Conservation (phyloP, 64 coral and sea anemone species). For the Anthopleura sola region DNA sequence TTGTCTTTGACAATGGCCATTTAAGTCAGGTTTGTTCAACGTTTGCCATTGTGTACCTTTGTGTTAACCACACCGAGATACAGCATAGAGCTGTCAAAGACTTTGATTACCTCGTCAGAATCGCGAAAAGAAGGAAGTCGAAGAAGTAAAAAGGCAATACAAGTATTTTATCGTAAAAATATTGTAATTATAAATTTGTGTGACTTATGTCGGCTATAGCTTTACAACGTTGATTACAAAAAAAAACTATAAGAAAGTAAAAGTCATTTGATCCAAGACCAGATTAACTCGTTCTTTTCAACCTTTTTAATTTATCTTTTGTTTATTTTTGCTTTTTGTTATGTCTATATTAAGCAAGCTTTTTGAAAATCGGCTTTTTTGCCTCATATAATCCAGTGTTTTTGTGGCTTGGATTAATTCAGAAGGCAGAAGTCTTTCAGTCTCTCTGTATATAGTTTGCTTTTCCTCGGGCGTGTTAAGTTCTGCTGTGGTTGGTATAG, state of each 20-base stretch:
- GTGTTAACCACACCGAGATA: neutral
- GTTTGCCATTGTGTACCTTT: neutral
- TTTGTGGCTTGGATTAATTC: neutral
- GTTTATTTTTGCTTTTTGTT: slow-evolving; percentile 13
- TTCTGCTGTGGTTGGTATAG: neutral
- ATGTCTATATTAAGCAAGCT: slow-evolving; percentile 15
- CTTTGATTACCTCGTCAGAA: neutral
- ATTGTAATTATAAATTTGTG: neutral
- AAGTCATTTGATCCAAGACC: neutral
- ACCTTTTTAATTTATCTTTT: slow-evolving; percentile 9
- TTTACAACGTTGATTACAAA: neutral
- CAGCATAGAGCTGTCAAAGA: neutral
- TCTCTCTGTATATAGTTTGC: neutral
- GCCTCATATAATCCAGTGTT: neutral
- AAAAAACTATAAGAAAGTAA: neutral
- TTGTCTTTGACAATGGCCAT: slow-evolving; percentile 9
- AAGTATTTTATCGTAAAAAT: neutral
- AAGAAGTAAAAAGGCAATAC: neutral
- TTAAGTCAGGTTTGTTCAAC: neutral
- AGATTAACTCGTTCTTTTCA: neutral
- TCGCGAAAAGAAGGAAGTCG: neutral
- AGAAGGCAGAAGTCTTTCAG: neutral
- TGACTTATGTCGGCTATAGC: neutral
- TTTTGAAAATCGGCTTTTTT: slow-evolving; percentile 6
- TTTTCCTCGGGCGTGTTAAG: neutral